Conservation (phyloP, 2,113 vertebrate genomes). For the Psittacula cyanocephala region DNA sequence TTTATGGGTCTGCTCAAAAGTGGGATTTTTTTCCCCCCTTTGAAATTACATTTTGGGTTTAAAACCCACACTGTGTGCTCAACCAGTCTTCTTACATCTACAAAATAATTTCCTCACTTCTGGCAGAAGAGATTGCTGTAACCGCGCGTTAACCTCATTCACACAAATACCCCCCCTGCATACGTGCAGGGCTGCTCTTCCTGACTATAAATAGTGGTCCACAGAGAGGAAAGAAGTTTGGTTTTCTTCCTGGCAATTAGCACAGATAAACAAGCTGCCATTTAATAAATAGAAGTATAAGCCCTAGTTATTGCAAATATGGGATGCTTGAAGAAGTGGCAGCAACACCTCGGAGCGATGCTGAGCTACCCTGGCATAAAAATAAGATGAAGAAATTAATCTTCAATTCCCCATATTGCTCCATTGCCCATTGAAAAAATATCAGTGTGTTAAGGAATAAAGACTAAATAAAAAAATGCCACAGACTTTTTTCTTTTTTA, state of each 20-base stretch:
- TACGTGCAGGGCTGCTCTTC: background rate
- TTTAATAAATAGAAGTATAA: background rate
- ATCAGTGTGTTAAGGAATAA: background rate
- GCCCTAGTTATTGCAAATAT: background rate
- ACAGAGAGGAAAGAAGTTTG: background rate
- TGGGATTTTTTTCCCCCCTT: background rate
- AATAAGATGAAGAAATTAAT: background rate
- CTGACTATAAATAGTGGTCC: background rate
- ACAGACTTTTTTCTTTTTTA: background rate
- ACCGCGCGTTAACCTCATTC: background rate
- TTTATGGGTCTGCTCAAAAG: background rate
- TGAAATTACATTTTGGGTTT: background rate
- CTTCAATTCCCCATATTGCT: rapidly evolving
- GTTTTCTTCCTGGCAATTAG: conserved; percentile 35
- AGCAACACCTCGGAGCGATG: background rate
- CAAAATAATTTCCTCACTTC: background rate
- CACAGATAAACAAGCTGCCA: conserved; percentile 11
- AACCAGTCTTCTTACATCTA: background rate
- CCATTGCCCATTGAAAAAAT: background rate
- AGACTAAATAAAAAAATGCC: background rate
- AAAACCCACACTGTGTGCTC: background rate
- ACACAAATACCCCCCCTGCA: background rate
- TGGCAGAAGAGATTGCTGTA: background rate
- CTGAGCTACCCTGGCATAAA: background rate
- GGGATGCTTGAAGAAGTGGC: background rate